Evolutionary conservation across 2,797 vertebrate genomes (phyloP), one percentile per base, ranked within the genome.

Genomic region (Schizothorax lantsangensis): DNA sequence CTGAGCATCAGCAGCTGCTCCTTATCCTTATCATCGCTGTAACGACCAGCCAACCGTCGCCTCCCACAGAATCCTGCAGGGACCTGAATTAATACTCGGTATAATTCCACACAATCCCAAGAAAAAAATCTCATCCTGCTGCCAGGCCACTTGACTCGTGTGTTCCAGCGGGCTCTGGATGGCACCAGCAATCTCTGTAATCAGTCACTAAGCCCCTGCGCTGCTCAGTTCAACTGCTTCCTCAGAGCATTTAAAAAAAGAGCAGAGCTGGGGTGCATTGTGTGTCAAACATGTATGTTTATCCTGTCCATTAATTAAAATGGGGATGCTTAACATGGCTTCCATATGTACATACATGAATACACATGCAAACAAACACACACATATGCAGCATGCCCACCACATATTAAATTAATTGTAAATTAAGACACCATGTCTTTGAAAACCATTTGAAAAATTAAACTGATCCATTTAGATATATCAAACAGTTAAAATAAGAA

Each of bases 21-120:
- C 86, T 88, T 82, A 79, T 85, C 74, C 86, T 86, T 71, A 89
- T 84, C 81, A 85, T 81, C n/a, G 19, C 59, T 38, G 38, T 47
- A 84, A 64, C 3, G 36, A 52, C 47, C 26, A 4, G 68, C 23
- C 75, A 75, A 80, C 78, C 74, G 52, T 40, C 45, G 12, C 66
- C 79, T 49, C 54, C 52, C 69, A 30, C 52, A 72, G 86, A 84
- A 74, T 87, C 62, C 84, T 83, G 79, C 30, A n/a, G 75, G 62
- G 87, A 82, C 81, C 87, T 73, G 81, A 88, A 88, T 89, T 91
- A 88, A 89, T 88, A 86, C 84, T 86, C 62, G 5, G 64, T 66
- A 86, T 91, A 89, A 89, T 89, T 89, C 84, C 77, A 75, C 82
- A 74, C 87, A 91, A 90, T 89, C 80, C 87, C 86, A 81, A 84